Percentiles rank a stretch among this genome's conserved stretches.
Conservation (phyloP, 2,797 vertebrate genomes). For the Florisuga fusca region DNA sequence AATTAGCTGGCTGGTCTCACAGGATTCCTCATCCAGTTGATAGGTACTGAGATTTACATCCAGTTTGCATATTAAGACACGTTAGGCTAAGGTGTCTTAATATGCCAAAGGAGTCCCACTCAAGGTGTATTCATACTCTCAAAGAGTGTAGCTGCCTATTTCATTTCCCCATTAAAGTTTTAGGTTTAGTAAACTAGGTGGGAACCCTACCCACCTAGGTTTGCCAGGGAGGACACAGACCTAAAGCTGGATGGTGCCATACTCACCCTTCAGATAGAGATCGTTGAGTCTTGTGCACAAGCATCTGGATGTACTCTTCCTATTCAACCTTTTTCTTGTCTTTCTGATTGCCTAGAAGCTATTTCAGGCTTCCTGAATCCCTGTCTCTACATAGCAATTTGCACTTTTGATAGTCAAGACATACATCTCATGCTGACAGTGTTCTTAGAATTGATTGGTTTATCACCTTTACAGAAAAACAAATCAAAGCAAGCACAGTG, state of each 20-base stretch:
- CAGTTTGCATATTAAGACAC: neutral
- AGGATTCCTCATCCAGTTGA: neutral
- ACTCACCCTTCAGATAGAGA: neutral
- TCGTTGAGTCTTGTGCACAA: neutral
- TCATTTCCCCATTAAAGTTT: neutral
- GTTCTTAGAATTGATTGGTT: neutral
- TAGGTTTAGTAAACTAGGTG: neutral
- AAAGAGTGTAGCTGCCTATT: neutral
- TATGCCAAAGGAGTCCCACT: neutral
- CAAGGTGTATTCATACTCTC: accelerated
- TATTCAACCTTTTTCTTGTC: neutral
- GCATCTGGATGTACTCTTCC: neutral
- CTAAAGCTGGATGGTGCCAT: neutral
- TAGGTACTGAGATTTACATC: neutral
- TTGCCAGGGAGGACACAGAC: neutral
- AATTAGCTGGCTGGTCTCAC: neutral
- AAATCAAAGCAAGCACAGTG: neutral
- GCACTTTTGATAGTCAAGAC: neutral
- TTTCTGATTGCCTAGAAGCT: neutral
- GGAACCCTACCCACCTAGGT: neutral
- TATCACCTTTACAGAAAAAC: neutral
- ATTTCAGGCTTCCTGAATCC: neutral
- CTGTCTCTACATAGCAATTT: neutral
- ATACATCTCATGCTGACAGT: neutral
- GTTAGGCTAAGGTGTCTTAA: neutral